A percentile compares a stretch with the other conserved stretches of the same genome.
Conservation (phyloP, 1,140 invertebrate genomes). For the Habropoda laboriosa region DNA sequence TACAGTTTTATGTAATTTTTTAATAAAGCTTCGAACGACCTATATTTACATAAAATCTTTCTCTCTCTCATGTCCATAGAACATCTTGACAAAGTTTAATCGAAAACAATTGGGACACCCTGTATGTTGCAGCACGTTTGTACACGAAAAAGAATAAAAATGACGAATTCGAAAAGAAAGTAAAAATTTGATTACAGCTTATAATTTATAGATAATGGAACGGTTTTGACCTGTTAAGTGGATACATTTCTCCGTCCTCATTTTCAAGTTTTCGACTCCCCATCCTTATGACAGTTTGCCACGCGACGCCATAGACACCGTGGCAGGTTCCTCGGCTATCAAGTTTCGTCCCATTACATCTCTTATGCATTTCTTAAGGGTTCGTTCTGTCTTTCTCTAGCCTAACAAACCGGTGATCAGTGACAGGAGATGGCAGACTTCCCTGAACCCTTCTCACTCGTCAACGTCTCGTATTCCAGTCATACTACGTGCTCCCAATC, state of each 20-base stretch:
- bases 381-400: slow-evolving; percentile 29
- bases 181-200: slow-evolving; percentile 19
- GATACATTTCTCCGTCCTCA: neutral
- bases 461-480: slow-evolving; percentile 65
- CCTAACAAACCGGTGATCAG: neutral
- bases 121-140: neutral
- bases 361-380: slow-evolving; percentile 61
- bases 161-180: neutral
- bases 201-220: neutral
- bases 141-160: neutral
- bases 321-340: slow-evolving; percentile 50
- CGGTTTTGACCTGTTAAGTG: neutral
- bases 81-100: too few relatives aligned
- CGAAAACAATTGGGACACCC: too few relatives aligned
- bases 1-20: too few relatives aligned
- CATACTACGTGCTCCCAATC: slow-evolving; percentile 52
- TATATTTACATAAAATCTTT: too few relatives aligned
- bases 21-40: too few relatives aligned
- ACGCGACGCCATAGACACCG: slow-evolving; percentile 50
- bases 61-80: too few relatives aligned
- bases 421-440: slow-evolving; percentile 10
- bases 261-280: neutral
- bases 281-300: slow-evolving; percentile 14
- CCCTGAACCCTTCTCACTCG: slow-evolving; percentile 57
- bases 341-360: slow-evolving; percentile 61